These are phyloP conservation scores for Micrastur ruficollis DNA, from an alignment of 2,797 vertebrate genomes.

Conservation along the genomic window DNA sequence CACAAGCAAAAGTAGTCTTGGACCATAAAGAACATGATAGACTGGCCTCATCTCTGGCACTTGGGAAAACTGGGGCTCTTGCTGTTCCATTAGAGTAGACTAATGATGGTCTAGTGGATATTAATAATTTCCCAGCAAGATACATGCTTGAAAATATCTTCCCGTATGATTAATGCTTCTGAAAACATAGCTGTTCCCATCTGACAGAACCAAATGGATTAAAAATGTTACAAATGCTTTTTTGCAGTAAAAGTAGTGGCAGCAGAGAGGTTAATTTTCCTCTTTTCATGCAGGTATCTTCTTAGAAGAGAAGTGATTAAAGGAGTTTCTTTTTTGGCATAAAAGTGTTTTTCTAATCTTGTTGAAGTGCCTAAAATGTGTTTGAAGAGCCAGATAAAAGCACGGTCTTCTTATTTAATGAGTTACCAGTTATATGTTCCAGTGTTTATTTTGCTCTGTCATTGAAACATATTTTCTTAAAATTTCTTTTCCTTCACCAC, in stretches of 20 bases:
- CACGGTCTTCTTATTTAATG: conserved; percentile 50
- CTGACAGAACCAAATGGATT: conserved; percentile 9
- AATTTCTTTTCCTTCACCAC: background rate
- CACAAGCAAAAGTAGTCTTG: background rate
- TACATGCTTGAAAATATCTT: background rate
- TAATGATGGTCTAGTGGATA: conserved; percentile 1
- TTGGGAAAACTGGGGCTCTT: background rate
- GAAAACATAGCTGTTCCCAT: conserved; percentile 31
- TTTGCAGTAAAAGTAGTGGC: background rate
- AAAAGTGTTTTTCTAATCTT: conserved; percentile 63
- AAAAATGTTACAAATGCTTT: conserved; percentile 15
- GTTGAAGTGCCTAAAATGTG: conserved; percentile 62
- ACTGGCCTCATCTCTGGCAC: background rate
- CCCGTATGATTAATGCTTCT: conserved; percentile 12
- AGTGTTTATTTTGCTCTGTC: conserved; percentile 55
- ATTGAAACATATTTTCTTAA: conserved; percentile 28
- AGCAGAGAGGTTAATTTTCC: conserved; percentile 56
- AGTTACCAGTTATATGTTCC: conserved; percentile 24
- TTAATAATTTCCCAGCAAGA: conserved; percentile 45
- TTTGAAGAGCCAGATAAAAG: conserved; percentile 68
- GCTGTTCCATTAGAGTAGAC: background rate
- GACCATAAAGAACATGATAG: background rate
- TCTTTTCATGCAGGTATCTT: conserved; percentile 54
- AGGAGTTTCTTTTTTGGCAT: conserved; percentile 47
- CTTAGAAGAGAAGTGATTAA: conserved; percentile 63